These are phyloP conservation scores for Elephas maximus DNA, from an alignment of 2,113 vertebrate genomes.

Conservation along the genomic window DNA sequence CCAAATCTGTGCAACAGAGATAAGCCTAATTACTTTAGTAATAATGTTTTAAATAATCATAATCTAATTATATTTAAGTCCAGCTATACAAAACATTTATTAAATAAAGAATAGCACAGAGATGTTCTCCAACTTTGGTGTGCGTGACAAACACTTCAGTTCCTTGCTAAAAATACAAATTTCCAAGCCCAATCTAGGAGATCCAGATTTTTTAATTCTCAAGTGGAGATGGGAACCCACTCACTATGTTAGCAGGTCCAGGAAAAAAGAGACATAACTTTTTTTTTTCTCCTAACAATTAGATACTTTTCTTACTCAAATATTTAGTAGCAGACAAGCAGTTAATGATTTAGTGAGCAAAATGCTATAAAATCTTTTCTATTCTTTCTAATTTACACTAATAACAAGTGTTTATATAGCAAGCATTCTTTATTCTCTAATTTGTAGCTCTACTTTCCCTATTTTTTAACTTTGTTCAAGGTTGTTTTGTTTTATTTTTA, in stretches of 20 bases:
- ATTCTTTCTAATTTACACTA: background rate
- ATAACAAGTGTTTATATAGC: background rate
- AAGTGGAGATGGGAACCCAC: background rate
- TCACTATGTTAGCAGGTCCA: background rate
- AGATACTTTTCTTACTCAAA: background rate
- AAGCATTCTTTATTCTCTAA: background rate
- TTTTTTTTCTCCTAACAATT: background rate
- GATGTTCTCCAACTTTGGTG: background rate
- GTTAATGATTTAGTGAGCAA: background rate
- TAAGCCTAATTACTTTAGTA: background rate
- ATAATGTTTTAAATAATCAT: background rate
- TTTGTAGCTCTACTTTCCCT: background rate
- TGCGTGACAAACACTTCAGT: background rate
- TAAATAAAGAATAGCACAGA: background rate
- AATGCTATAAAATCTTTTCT: background rate
- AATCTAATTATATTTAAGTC: slow-evolving; percentile 6
- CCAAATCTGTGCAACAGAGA: background rate
- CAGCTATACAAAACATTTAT: background rate
- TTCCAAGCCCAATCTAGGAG: background rate
- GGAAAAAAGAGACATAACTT: background rate
- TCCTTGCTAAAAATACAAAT: slow-evolving; percentile 28
- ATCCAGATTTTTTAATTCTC: background rate
- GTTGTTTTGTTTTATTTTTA: background rate
- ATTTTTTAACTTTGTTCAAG: background rate
- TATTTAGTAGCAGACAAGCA: background rate